Evolutionary conservation across 1,140 invertebrate genomes (phyloP).

Genomic region (Drosophila simulans): DNA sequence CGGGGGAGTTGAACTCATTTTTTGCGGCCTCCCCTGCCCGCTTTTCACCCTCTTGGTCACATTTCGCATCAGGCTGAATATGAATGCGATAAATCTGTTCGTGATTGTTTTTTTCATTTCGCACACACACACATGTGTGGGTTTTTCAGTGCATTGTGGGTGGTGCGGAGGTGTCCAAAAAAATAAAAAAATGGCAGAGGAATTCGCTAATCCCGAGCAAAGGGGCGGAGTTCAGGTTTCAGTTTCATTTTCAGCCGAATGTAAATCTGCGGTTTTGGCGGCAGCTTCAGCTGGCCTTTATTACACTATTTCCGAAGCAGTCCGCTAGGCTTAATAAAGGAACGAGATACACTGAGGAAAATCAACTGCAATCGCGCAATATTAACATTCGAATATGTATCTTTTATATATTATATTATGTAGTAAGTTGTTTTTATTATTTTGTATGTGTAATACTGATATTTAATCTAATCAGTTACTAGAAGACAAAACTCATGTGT

Average conservation of each 20-base stretch:
- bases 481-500: no score
- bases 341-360: background rate
- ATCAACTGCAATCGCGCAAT: background rate
- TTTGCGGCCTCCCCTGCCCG: constrained; percentile 7
- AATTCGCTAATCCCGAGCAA: constrained; percentile 70
- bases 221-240: background rate
- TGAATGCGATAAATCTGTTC: constrained; percentile 84
- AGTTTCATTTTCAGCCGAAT: constrained; percentile 15
- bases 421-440: background rate
- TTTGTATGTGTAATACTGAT: no score
- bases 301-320: constrained; percentile 71
- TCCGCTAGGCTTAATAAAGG: constrained; percentile 29
- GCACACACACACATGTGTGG: background rate
- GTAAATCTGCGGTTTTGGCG: constrained; percentile 23
- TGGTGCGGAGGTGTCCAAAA: constrained; percentile 44
- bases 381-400: no score
- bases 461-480: no score
- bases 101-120: constrained; percentile 70
- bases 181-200: constrained; percentile 56
- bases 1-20: constrained; percentile 35
- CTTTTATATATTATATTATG: background rate
- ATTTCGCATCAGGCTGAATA: constrained; percentile 80
- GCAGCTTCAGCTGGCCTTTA: constrained; percentile 70
- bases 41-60: constrained; percentile 50
- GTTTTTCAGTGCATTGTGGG: background rate